Evolutionary conservation across 2,888 invertebrate genomes (phyloP), one percentile per base, ranked within the genome.

Genomic region (Coleophora flavipennella): DNA sequence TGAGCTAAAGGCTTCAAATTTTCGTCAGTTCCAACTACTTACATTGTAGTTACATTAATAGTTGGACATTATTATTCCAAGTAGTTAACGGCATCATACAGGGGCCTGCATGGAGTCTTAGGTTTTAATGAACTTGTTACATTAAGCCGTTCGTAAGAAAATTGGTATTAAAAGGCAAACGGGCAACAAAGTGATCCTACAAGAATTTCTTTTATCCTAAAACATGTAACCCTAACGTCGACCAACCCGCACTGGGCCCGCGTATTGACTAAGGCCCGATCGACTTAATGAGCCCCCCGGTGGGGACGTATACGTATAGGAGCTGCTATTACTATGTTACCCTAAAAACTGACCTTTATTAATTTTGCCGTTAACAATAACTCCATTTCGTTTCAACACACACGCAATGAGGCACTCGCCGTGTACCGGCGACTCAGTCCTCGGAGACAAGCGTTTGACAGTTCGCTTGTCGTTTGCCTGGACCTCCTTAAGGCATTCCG

Each of bases 391-490:
- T 51, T 79, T 81, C 9, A 84, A 51, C 9, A 84, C 79, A 40
- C 83, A 84, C 0, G 83, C 80, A 12, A 83, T 83, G 0, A 83
- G 63, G 36, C 83, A 84, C 40, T 79, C 79, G 0, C 73, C 81
- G 39, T 81, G 79, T 0, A 84, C 61, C 0, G 83, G 83, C 0
- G 81, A 80, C 27, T 77, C 72, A 13, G 53, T 54, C 36, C 61
- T 67, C 1, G 83, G 83, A 0, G 83, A 81, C 8, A 84, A 46
- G 1, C 75, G 57, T 43, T 66, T 70, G 0, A 77, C 52, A 0
- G 63, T 42, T 11, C 70, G 53, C 36, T 63, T 72, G 45, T 80
- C 78, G 1, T 52, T 65, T 0, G 55, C 53, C 37, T 80, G 77
- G 0, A 81, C 80, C 46, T 80, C 81, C 34, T 70, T 77, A 1